Conservation (phyloP, 1,140 invertebrate species). For the Cotesia typhae region DNA sequence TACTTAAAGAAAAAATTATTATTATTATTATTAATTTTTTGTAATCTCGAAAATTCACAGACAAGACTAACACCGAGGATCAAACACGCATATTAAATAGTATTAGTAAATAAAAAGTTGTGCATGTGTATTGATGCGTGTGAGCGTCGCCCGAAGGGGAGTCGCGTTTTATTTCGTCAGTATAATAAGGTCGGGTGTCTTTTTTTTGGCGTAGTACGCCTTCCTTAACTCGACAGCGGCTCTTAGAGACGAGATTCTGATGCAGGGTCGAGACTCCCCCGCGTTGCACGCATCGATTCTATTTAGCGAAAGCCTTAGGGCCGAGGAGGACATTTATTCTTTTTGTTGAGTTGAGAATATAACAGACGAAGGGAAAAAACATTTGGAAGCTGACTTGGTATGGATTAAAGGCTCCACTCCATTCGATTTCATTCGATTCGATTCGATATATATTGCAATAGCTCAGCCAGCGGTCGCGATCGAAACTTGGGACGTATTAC, state of each 20-base stretch:
- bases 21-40: no score
- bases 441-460: not conserved
- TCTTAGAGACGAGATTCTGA: no score
- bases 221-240: not conserved
- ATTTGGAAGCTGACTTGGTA: not conserved
- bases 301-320: slow-evolving; percentile 16
- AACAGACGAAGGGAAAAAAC: not conserved
- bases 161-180: slow-evolving; percentile 32
- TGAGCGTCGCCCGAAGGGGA: slow-evolving; percentile 30
- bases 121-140: slow-evolving; percentile 23
- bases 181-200: slow-evolving; percentile 25
- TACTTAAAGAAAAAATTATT: no score
- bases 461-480: not conserved
- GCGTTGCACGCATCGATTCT: slow-evolving; percentile 20
- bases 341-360: not conserved
- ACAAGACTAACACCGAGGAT: no score
- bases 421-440: no score
- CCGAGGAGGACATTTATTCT: slow-evolving; percentile 7
- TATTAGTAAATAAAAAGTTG: not conserved
- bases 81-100: no score
- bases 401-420: not conserved
- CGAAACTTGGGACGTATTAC: not conserved
- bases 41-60: no score
- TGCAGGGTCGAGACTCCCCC: not conserved
- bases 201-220: not conserved